Conservation (phyloP, 2,888 invertebrate genomes). For the Steinernema hermaphroditum region DNA sequence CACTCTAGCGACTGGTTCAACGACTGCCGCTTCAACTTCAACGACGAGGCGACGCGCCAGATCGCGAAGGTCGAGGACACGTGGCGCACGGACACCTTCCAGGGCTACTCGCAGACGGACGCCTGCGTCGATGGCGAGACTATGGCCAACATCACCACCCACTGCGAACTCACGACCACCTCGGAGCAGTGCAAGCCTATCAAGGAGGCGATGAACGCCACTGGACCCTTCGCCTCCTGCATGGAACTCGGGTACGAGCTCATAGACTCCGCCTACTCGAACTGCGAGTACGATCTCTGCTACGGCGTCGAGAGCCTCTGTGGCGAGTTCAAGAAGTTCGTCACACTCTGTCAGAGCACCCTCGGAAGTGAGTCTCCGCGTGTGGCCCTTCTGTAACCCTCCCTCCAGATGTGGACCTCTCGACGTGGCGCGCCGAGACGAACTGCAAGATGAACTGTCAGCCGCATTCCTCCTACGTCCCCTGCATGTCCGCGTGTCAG, state of each 20-base stretch:
- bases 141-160: constrained; percentile 35
- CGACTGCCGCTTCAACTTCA: constrained; percentile 26
- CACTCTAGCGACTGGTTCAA: constrained; percentile 33
- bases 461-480: constrained; percentile 43
- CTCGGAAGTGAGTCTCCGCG: background rate
- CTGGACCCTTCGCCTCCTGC: constrained; percentile 55
- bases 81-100: constrained; percentile 49
- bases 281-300: constrained; percentile 57
- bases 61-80: constrained; percentile 42
- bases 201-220: constrained; percentile 34
- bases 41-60: constrained; percentile 32
- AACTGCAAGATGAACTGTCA: constrained; percentile 48
- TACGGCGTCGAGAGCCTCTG: constrained; percentile 35
- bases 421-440: constrained; percentile 37
- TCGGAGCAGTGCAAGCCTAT: constrained; percentile 34
- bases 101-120: constrained; percentile 30
- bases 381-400: background rate
- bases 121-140: constrained; percentile 36
- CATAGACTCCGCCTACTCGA: constrained; percentile 43
- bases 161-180: constrained; percentile 32
- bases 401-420: constrained; percentile 32
- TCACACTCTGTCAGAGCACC: background rate
- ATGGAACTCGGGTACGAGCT: constrained; percentile 43
- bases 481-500: constrained; percentile 53
- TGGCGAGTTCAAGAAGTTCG: constrained; percentile 24